Percentiles rank a stretch among this genome's conserved stretches.
Conservation (phyloP, 2,797 vertebrate genomes). For the Heliangelus exortis region DNA sequence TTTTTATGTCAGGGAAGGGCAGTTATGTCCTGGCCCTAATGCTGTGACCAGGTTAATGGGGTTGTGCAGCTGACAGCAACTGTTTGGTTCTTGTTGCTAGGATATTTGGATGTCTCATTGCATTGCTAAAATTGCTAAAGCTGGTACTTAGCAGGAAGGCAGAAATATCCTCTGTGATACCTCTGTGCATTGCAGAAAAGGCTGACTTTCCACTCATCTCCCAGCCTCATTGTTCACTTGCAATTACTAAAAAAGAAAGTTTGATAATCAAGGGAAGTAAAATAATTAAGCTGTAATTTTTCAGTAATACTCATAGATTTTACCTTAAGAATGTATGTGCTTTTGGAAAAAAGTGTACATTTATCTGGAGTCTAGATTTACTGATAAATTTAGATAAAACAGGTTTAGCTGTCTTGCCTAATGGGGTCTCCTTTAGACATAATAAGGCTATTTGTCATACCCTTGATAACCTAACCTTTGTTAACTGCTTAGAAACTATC, state of each 20-base stretch:
- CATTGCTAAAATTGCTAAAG: not conserved
- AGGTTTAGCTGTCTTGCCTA: slow-evolving; percentile 67
- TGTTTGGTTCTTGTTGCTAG: not conserved
- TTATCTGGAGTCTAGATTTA: slow-evolving; percentile 44
- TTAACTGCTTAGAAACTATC: slow-evolving; percentile 75
- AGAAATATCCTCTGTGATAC: not conserved
- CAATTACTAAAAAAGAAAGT: not conserved
- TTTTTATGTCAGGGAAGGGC: not conserved
- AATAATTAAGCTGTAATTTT: not conserved
- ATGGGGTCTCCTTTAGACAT: slow-evolving; percentile 72
- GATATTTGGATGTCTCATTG: not conserved
- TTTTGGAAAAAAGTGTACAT: slow-evolving; percentile 8
- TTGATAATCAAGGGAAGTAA: not conserved
- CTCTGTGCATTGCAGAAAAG: not conserved
- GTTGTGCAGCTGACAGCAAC: not conserved
- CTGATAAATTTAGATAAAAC: slow-evolving; percentile 60
- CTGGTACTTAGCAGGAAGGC: not conserved
- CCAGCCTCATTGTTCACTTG: rapidly evolving
- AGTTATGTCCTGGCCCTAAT: not conserved
- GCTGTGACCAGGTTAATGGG: not conserved
- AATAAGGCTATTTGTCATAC: slow-evolving; percentile 77
- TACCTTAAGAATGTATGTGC: not conserved
- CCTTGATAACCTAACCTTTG: slow-evolving; percentile 73
- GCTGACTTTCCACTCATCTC: not conserved
- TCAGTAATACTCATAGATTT: not conserved